phyloP scores from a whole-genome alignment of 2,113 vertebrate species.

The Anolis sagrei region DNA sequence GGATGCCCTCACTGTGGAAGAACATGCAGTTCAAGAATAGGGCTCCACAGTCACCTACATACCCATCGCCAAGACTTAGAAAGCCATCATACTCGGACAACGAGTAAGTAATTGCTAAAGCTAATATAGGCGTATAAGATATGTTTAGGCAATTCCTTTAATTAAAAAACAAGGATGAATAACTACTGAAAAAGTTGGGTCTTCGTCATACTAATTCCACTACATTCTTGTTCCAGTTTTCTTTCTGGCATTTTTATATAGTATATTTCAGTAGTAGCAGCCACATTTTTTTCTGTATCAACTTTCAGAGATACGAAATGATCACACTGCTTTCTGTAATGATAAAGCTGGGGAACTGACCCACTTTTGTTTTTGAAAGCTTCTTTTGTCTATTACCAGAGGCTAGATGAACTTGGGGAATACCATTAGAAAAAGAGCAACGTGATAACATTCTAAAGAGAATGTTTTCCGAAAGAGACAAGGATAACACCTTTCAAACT shows the following conservation, averaged over 20 bases:
- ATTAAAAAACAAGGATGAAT: no score
- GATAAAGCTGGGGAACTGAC: not conserved
- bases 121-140: no score
- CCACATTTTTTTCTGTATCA: not conserved
- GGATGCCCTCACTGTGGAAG: no score
- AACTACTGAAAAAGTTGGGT: not conserved
- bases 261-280: not conserved
- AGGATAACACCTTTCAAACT: not conserved
- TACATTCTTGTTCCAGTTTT: not conserved
- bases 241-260: not conserved
- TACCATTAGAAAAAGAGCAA: not conserved
- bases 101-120: no score
- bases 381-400: not conserved
- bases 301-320: not conserved
- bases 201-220: not conserved
- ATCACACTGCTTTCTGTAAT: not conserved
- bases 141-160: not conserved
- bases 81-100: no score
- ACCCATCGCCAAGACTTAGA: no score
- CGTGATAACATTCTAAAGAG: not conserved
- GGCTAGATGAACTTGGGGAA: not conserved
- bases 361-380: not conserved
- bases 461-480: not conserved
- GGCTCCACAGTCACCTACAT: no score
- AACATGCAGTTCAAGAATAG: no score